Conservation (phyloP, 2,888 invertebrate genomes). For the Caenorhabditis macrosperma region DNA sequence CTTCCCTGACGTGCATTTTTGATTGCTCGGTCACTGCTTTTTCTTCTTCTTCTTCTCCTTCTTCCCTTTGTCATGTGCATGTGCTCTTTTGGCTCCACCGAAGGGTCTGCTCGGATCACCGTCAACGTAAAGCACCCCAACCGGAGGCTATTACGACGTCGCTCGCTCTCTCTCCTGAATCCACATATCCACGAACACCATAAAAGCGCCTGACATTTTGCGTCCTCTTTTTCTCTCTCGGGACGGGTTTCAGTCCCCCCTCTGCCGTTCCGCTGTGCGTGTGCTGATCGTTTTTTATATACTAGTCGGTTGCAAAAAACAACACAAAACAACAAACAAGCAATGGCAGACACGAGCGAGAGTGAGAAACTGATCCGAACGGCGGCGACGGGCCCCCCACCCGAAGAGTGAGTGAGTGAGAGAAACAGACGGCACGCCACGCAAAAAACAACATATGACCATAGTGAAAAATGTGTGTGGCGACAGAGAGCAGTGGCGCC, state of each 20-base stretch:
- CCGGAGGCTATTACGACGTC: slow-evolving; percentile 20
- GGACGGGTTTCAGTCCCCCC: slow-evolving; percentile 1
- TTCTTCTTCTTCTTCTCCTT: too few relatives aligned
- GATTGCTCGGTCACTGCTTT: slow-evolving; percentile 38
- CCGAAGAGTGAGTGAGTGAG: too few relatives aligned
- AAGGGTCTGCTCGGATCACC: slow-evolving; percentile 26
- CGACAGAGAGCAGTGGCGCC: background rate
- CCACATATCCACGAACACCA: slow-evolving; percentile 32
- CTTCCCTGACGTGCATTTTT: slow-evolving; percentile 26
- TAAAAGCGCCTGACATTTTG: slow-evolving; percentile 22
- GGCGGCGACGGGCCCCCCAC: slow-evolving; percentile 4
- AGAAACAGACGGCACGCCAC: background rate
- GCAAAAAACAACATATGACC: slow-evolving; percentile 55
- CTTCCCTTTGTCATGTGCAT: slow-evolving; percentile 25
- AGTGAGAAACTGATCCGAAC: slow-evolving; percentile 34
- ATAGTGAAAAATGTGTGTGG: slow-evolving; percentile 48
- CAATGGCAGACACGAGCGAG: slow-evolving; percentile 9
- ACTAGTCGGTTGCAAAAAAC: slow-evolving; percentile 46
- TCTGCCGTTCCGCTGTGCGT: slow-evolving; percentile 10
- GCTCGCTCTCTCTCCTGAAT: background rate
- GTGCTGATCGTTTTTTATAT: slow-evolving; percentile 35
- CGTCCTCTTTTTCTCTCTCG: slow-evolving; percentile 26
- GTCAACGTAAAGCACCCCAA: slow-evolving; percentile 30
- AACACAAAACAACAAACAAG: slow-evolving; percentile 52
- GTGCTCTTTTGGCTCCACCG: slow-evolving; percentile 17